Percentiles rank a stretch among this genome's conserved stretches.
Evolutionary conservation across 2,797 vertebrate species (phyloP).

Genomic region (Eremophila alpestris): DNA sequence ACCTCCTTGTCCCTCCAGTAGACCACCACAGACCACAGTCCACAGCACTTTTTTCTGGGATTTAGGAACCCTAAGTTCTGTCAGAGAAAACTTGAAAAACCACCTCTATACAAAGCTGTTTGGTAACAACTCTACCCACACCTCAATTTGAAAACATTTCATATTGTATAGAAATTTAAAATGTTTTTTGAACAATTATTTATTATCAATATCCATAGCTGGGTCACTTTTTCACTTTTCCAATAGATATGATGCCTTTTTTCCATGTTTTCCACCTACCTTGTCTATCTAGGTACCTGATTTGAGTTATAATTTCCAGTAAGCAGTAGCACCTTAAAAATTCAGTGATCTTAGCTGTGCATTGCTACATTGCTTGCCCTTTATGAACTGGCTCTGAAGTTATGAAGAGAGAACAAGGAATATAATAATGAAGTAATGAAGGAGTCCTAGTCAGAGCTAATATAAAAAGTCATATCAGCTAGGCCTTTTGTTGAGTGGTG

Average conservation of each 20-base stretch:
- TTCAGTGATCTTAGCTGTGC: not conserved
- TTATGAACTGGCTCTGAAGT: not conserved
- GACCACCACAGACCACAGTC: rapidly evolving
- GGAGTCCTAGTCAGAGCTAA: not conserved
- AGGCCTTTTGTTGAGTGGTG: not conserved
- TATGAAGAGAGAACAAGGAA: not conserved
- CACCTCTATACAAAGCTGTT: not conserved
- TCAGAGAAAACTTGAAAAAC: not conserved
- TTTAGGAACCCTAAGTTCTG: not conserved
- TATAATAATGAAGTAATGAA: not conserved
- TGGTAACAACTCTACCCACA: not conserved
- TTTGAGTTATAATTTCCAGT: not conserved
- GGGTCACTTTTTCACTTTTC: not conserved
- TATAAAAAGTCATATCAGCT: not conserved
- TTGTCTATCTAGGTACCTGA: not conserved
- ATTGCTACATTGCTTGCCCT: not conserved
- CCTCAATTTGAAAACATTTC: not conserved
- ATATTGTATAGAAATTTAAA: not conserved
- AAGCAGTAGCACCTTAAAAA: not conserved
- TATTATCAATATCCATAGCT: not conserved
- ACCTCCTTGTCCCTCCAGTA: not conserved
- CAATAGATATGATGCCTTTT: not conserved
- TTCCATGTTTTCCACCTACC: rapidly evolving
- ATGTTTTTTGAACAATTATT: not conserved
- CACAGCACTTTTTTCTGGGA: not conserved